Evolutionary conservation across 2,797 vertebrate genomes (phyloP).

Genomic region (Megaceryle alcyon): DNA sequence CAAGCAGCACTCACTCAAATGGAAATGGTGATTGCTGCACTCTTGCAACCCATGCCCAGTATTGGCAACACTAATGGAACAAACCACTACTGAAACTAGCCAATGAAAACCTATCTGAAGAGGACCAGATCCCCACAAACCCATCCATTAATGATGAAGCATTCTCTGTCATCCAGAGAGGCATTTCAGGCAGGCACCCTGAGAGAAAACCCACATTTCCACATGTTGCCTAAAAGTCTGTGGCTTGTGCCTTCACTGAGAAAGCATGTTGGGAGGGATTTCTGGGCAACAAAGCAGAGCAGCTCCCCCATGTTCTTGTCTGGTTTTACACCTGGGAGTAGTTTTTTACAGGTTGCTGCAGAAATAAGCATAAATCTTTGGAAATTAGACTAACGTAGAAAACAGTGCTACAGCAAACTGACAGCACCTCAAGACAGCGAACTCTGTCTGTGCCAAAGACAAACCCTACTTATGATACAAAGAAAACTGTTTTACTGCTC

Average conservation of each 20-base stretch:
- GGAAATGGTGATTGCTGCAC: background rate
- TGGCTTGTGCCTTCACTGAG: background rate
- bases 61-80: background rate
- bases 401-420: too few species aligned
- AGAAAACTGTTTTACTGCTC: too few species aligned
- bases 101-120: background rate
- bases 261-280: fast-evolving
- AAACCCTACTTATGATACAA: too few species aligned
- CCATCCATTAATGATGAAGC: background rate
- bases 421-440: too few species aligned
- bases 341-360: background rate
- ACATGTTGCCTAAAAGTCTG: too few species aligned
- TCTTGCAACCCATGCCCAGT: background rate
- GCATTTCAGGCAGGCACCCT: background rate
- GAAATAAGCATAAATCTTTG: background rate
- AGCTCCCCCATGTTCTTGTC: background rate
- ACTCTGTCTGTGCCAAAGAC: too few species aligned
- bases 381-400: background rate
- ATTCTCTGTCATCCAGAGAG: background rate
- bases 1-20: background rate
- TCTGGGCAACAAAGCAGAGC: background rate
- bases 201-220: background rate
- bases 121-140: background rate
- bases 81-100: background rate
- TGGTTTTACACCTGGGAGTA: background rate